phyloP scores from a whole-genome alignment of 2,888 invertebrate species.

The Pristionchus exspectatus region DNA sequence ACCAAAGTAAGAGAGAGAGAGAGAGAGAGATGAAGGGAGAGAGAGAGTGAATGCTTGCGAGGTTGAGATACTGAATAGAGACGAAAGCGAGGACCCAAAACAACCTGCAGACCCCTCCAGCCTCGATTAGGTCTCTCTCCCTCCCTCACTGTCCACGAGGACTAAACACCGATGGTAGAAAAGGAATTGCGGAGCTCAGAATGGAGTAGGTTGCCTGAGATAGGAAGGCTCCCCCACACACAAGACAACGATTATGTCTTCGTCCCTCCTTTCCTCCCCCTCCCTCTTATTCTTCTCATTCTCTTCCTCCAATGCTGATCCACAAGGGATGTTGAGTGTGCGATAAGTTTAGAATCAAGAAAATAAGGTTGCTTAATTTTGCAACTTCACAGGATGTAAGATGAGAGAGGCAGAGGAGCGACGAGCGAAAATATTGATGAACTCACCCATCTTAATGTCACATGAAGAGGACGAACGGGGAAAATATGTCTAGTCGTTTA shows the following conservation, averaged over 20 bases:
- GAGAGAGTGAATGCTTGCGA: slow-evolving; percentile 31
- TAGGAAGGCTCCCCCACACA: slow-evolving; percentile 1
- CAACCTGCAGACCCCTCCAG: not conserved
- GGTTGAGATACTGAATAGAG: slow-evolving; percentile 47
- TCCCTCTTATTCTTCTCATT: not conserved
- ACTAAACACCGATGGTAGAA: slow-evolving; percentile 45
- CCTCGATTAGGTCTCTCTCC: slow-evolving; percentile 16
- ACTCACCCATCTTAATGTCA: slow-evolving; percentile 1
- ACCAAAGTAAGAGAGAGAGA: not conserved
- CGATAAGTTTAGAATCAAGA: not conserved
- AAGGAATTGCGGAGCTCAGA: not conserved
- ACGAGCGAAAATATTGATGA: not conserved
- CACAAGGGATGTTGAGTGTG: not conserved
- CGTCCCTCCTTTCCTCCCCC: not conserved
- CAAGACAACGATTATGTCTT: slow-evolving; percentile 17
- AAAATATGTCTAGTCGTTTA: not conserved
- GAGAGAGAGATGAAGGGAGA: not conserved
- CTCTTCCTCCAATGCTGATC: not conserved
- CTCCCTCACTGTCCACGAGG: slow-evolving; percentile 4
- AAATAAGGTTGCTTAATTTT: not conserved
- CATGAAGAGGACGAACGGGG: not conserved
- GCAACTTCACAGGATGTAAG: not conserved
- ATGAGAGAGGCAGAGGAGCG: not conserved
- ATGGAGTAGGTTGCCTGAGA: slow-evolving; percentile 29
- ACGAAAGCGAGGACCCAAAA: slow-evolving; percentile 38